Evolutionary conservation across 2,113 vertebrate species (phyloP).

Genomic region (Pleuronectes platessa): DNA sequence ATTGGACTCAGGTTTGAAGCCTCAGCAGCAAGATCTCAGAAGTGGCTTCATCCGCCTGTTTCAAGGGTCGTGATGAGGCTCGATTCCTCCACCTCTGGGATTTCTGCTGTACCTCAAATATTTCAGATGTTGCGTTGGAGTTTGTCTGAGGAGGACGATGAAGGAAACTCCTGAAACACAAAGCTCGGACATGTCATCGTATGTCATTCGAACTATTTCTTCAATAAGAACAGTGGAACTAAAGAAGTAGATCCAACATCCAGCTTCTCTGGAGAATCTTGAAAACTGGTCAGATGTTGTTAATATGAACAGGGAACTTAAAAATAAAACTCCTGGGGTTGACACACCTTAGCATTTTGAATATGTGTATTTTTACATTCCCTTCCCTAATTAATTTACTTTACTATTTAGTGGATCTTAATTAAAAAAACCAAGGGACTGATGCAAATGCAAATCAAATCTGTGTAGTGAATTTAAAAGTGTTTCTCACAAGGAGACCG

Average conservation of each 20-base stretch:
- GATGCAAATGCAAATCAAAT: too few relatives aligned
- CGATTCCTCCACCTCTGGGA: neutral
- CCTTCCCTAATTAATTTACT: too few relatives aligned
- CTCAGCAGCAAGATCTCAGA: neutral
- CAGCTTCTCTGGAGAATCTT: neutral
- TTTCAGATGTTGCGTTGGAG: neutral
- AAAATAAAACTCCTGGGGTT: too few relatives aligned
- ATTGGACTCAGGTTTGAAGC: slow-evolving; percentile 10
- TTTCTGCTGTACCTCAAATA: neutral
- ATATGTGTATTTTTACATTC: too few relatives aligned
- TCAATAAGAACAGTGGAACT: neutral
- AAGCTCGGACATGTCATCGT: too few relatives aligned
- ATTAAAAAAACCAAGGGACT: too few relatives aligned
- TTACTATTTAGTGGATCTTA: too few relatives aligned
- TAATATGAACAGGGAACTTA: too few relatives aligned
- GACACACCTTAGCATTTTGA: too few relatives aligned
- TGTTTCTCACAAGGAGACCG: too few relatives aligned
- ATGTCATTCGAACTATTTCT: neutral
- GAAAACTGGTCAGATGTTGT: neutral
- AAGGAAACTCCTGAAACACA: neutral
- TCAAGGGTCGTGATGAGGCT: neutral
- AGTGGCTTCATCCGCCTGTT: neutral
- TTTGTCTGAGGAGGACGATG: neutral
- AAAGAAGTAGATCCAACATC: neutral
- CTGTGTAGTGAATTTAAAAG: too few relatives aligned